phyloP scores from a whole-genome alignment of 2,888 invertebrate genomes.

The Clivina fossor region DNA sequence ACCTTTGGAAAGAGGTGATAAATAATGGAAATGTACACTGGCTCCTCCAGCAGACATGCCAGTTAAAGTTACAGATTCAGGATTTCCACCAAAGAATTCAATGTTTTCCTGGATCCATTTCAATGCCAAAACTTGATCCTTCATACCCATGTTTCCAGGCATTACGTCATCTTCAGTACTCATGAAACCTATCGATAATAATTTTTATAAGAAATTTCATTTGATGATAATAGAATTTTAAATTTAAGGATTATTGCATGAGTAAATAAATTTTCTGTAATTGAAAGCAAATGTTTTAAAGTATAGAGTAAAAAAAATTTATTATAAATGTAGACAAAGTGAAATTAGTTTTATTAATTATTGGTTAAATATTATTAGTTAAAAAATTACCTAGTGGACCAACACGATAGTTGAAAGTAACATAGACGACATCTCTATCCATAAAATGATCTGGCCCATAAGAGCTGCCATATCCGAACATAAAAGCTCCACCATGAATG shows the following conservation, averaged over 20 bases:
- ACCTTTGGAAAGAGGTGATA: conserved; percentile 67
- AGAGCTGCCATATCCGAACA: conserved; percentile 60
- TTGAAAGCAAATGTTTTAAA: too few relatives aligned
- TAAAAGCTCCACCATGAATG: conserved; percentile 66
- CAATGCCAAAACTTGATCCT: conserved; percentile 71
- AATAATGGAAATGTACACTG: conserved; percentile 71
- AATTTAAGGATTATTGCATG: too few relatives aligned
- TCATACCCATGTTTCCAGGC: conserved; percentile 73
- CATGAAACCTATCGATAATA: conserved; percentile 64
- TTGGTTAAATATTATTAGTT: conserved; percentile 25
- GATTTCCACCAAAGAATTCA: conserved; percentile 70
- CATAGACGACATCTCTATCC: conserved; percentile 63
- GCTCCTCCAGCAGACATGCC: conserved; percentile 77
- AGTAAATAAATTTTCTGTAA: too few relatives aligned
- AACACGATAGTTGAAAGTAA: conserved; percentile 66
- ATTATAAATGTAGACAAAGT: too few relatives aligned
- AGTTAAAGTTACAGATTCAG: conserved; percentile 65
- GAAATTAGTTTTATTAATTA: conserved; percentile 4
- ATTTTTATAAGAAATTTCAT: too few relatives aligned
- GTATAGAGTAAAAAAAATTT: too few relatives aligned
- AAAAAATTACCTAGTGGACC: conserved; percentile 61
- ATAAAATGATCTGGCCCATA: conserved; percentile 61
- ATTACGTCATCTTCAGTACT: conserved; percentile 70
- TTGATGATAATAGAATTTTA: too few relatives aligned
- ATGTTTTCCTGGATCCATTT: conserved; percentile 72